A percentile compares a stretch with the other conserved stretches of the same genome.
These are phyloP conservation scores for Charina bottae DNA, from an alignment of 2,113 vertebrate genomes.

Conservation along the genomic window DNA sequence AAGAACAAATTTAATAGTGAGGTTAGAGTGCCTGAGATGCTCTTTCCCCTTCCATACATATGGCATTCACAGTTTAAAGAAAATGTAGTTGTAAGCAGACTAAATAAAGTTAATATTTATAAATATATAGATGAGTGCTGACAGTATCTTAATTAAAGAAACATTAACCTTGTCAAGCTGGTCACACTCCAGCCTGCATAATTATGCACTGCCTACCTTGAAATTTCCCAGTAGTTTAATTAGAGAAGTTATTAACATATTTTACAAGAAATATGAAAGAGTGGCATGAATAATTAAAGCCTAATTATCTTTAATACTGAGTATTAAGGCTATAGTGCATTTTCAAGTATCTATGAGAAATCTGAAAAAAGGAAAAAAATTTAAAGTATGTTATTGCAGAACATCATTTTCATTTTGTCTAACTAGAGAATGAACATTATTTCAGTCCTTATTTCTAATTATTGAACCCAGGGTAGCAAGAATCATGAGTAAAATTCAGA, in stretches of 20 bases:
- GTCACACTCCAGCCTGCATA: constrained; percentile 19
- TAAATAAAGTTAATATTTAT: constrained; percentile 31
- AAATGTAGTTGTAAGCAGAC: neutral
- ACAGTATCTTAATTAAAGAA: neutral
- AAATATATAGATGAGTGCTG: constrained; percentile 16
- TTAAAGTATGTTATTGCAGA: neutral
- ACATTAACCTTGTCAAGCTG: constrained; percentile 27
- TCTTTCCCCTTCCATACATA: neutral
- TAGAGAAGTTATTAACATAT: constrained; percentile 25
- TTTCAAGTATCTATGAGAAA: constrained; percentile 6
- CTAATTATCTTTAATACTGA: constrained; percentile 13
- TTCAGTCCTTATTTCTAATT: neutral
- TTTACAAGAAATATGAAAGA: constrained; percentile 14
- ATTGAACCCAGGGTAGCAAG: neutral
- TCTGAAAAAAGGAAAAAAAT: neutral
- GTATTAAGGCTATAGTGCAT: neutral
- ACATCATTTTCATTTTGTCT: neutral
- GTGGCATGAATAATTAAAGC: constrained; percentile 20
- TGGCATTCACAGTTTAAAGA: neutral
- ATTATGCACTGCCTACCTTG: constrained; percentile 27
- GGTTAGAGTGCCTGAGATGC: neutral
- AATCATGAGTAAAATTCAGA: neutral
- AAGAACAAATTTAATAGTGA: neutral
- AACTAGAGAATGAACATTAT: neutral
- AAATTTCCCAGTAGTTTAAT: constrained; percentile 17